Evolutionary conservation across 2,797 vertebrate genomes (phyloP).

Genomic region (Clarias pachynema): DNA sequence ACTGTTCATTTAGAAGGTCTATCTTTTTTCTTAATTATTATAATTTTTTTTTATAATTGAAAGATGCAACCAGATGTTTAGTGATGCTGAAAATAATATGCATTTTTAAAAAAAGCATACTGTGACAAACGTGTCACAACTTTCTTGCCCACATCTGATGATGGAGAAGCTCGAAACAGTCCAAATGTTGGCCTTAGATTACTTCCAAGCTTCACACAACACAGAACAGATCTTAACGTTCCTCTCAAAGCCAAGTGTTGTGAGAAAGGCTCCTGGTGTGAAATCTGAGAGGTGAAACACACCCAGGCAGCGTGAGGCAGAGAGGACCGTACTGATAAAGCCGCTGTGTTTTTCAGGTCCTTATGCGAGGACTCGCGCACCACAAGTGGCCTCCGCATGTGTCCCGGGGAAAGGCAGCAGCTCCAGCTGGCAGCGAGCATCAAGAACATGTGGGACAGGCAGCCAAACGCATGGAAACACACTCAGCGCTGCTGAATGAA

Average conservation of each 20-base stretch:
- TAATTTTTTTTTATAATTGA: not conserved
- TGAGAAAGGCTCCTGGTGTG: constrained; percentile 19
- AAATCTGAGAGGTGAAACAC: constrained; percentile 34
- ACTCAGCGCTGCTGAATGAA: constrained; percentile 43
- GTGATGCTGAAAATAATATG: not conserved
- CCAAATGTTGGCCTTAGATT: not conserved
- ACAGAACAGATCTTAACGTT: not conserved
- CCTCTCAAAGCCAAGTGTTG: not conserved
- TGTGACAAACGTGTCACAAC: not conserved
- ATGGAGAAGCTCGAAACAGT: not conserved
- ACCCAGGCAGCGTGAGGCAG: not conserved
- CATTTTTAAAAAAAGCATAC: not conserved
- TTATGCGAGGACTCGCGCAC: constrained; percentile 30
- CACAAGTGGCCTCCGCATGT: constrained; percentile 59
- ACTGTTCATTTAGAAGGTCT: not conserved
- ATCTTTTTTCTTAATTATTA: not conserved
- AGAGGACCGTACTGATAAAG: constrained; percentile 34
- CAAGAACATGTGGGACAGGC: constrained; percentile 46
- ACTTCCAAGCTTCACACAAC: not conserved
- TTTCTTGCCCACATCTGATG: not conserved
- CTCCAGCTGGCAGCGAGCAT: constrained; percentile 50
- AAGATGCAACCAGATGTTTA: not conserved
- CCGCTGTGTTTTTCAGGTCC: constrained; percentile 33
- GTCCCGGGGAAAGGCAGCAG: constrained; percentile 52
- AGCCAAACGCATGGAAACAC: constrained; percentile 45